Base-by-base conservation (phyloP, 2,113 vertebrate genomes). In the Colossoma macropomum region DNA sequence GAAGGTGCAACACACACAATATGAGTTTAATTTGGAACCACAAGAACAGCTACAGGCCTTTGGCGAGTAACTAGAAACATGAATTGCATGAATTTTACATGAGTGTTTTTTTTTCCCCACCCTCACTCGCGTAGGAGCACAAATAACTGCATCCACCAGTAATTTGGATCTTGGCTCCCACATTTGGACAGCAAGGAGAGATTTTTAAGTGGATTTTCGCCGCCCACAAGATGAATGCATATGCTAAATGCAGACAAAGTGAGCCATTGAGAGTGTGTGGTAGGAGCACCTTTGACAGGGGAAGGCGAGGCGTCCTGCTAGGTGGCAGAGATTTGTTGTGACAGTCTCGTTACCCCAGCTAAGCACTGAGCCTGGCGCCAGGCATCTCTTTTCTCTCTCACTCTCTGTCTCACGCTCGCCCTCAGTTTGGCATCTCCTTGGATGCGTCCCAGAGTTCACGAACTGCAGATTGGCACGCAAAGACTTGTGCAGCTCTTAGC, bases 61-160 rank as follows among this genome's bases (percentile, higher is more conserved):
- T 66, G 13, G 50, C 41, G 77, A 77, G 69, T 28, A 50, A 71
- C 81, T 79, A 30, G 71, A 71, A 83, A 80, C 12, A 27, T 21
- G 50, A 72, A 83, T 63, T 30, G 56, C 76, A 75, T 86, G 80
- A 71, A 86, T 84, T 21, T 84, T 86, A 30, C 73, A 84, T 74
- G 62, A 81, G 50, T 78, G 56, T 62, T 63, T 19, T 25, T 79
- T 82, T 45, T 9, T 45, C 9, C 10, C 25, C 54, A 48, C 32
- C 27, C 34, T 80, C 21, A 41, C 74, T 69, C 48, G 60, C 41
- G 27, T 59, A 48, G 32, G 34, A 52, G 32, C 19, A 4, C 75
- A 63, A 50, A 79, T 77, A 52, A 68, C 70, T 34, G 41, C 63
- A 59, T 69, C 17, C 56, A 62, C 50, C 28, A 50, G 56, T 75